phyloP scores from a whole-genome alignment of 2,888 invertebrate genomes.

The Nesidiocoris tenuis region DNA sequence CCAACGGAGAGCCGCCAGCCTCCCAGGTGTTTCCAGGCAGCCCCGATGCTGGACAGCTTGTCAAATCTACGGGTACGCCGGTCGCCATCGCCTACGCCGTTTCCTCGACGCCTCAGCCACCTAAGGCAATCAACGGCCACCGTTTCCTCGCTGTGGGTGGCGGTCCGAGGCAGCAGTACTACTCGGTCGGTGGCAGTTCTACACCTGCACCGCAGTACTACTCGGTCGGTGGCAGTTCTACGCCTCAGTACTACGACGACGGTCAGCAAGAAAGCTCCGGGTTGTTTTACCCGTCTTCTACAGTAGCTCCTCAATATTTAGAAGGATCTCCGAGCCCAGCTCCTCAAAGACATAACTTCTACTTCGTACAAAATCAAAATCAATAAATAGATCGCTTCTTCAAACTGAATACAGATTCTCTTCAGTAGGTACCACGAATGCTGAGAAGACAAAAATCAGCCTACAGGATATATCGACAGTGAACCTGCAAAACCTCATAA shows the following conservation, averaged over 20 bases:
- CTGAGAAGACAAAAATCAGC: too few species aligned
- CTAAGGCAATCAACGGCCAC: neutral
- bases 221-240: slow-evolving; percentile 9
- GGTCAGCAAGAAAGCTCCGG: neutral
- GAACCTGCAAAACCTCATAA: too few species aligned
- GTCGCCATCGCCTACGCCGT: slow-evolving; percentile 20
- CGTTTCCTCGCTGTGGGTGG: neutral
- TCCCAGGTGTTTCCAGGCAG: slow-evolving; percentile 23
- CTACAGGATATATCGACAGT: too few species aligned
- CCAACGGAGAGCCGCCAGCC: slow-evolving; percentile 52
- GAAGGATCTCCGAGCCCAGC: too few species aligned
- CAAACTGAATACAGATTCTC: too few species aligned
- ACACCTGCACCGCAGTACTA: slow-evolving; percentile 27
- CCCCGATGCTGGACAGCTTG: slow-evolving; percentile 6
- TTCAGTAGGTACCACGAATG: too few species aligned
- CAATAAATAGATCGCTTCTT: too few species aligned
- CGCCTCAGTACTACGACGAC: slow-evolving; percentile 13
- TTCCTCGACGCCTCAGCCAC: slow-evolving; percentile 16
- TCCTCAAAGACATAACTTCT: slow-evolving; percentile 23
- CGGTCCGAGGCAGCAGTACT: neutral
- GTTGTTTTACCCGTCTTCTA: slow-evolving; percentile 30
- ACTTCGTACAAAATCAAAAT: slow-evolving; percentile 18
- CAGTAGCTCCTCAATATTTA: slow-evolving; percentile 27
- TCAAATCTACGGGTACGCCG: slow-evolving; percentile 8
- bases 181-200: slow-evolving; percentile 4